These are phyloP conservation scores for Stichodactyla mertensii DNA, from an alignment of 64 coral and sea anemone genomes.

Conservation along the genomic window DNA sequence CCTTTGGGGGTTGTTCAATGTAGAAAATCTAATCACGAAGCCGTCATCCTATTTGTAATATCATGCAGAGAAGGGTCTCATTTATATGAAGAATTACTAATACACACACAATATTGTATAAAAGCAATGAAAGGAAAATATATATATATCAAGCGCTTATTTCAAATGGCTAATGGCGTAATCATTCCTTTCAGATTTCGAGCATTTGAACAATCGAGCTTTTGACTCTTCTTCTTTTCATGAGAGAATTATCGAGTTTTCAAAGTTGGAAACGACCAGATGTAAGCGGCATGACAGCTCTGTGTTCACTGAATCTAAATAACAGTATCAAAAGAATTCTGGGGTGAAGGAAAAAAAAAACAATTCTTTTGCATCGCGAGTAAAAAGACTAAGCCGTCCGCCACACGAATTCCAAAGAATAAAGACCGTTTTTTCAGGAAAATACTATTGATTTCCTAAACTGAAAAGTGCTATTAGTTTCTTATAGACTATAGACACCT, in stretches of 20 bases:
- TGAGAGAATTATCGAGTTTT: neutral
- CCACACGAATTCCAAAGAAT: neutral
- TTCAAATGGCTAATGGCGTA: constrained; percentile 1
- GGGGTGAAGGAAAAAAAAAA: neutral
- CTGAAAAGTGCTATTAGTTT: neutral
- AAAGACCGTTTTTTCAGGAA: neutral
- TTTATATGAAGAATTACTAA: constrained; percentile 12
- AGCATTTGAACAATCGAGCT: neutral
- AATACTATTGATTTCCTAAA: neutral
- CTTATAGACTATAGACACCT: neutral
- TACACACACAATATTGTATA: neutral
- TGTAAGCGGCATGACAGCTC: neutral
- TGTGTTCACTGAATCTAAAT: neutral
- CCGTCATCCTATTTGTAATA: constrained; percentile 2
- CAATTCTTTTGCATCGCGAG: neutral
- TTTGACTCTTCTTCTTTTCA: neutral
- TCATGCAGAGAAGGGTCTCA: neutral
- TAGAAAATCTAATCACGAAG: constrained; percentile 17
- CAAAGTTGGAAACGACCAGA: neutral
- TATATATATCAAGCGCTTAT: neutral
- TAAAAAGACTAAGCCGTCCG: neutral
- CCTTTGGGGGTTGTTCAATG: neutral
- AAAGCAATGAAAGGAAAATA: neutral
- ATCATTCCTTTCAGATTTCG: constrained; percentile 9
- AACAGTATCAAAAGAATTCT: neutral